Evolutionary conservation across 2,888 invertebrate genomes (phyloP), one percentile per base, ranked within the genome.

Genomic region (Odontothrips loti): DNA sequence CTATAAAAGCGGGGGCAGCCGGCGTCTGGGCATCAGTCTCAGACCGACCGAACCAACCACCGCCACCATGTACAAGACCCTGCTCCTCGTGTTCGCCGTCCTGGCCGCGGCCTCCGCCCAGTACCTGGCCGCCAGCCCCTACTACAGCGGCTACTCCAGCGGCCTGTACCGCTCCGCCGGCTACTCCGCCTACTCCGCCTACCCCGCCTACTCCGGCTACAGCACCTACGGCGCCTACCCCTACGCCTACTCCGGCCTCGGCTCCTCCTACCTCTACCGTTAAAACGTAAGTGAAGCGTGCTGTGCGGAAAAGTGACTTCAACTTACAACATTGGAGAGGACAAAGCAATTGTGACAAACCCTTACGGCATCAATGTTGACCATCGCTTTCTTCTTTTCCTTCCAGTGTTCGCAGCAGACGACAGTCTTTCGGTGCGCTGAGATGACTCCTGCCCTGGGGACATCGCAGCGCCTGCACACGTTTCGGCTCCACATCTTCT

Each of bases 51-150:
- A n/a, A n/a, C n/a, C n/a, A n/a, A 58, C 58, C 58, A 75, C n/a
- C 68, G 68, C 68, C 68, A 75, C 68, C 68, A 75, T 75, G 68
- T 75, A 75, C 68, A 75, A 75, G 68, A 27, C 68, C 68, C 68
- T 75, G 68, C 68, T 75, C 68, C 23, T 75, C 68, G 68, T 75
- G 27, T 75, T 75, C 68, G 68, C 68, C 68, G 68, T 75, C 68
- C 68, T 75, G 68, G 68, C 68, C 27, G 68, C 27, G 68, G 68
- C 68, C 27, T 75, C 68, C 27, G 68, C 68, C 68, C 23, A 27
- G 23, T 75, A 75, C 68, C 23, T 75, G n/a, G n/a, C n/a, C 68
- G 68, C 68, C 68, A 27, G 23, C 23, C 68, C 68, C 68, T 75
- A 75, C 58, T 58, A 58, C 58, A 6, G 20, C 15, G 58, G n/a